Base-by-base conservation (phyloP, 2,888 invertebrate genomes). In the Lymantria monacha region DNA sequence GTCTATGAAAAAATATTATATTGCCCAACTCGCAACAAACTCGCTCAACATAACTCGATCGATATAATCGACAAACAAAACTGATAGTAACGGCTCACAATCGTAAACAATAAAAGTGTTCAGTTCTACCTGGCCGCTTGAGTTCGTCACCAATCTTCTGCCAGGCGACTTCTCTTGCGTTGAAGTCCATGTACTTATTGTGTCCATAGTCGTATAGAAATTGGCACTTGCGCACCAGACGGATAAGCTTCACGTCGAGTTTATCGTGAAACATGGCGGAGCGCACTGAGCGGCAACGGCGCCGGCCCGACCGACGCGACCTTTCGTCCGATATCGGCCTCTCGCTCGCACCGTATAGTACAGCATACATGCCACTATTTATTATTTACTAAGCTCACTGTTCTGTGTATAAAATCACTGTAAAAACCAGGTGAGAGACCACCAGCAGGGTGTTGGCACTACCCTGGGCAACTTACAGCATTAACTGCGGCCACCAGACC, bases 111-210 rank as follows among this genome's bases (percentile, higher is more conserved):
- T 69, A 69, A 69, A 69, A 42, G 46, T 11, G 9, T 48, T n/a
- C 12, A n/a, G 74, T 84, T 76, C 30, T 55, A 90, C 90, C 88
- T 42, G 91, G 81, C 49, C 76, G 74, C 57, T 83, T 79, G 14
- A 91, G 61, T 49, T 83, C 84, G 54, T 91, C 90, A 5, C 90
- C 90, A 31, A 91, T 90, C 64, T 79, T 87, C 64, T 91, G 90
- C 90, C 90, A 91, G 1, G 85, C 80, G 14, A 90, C 90, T 50
- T 90, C 90, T 10, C 90, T 72, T 0, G 83, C 69, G 40, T 91
- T 89, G 47, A 85, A 86, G 59, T 91, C 87, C 85, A 88, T 85
- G 50, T 91, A 90, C 50, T 84, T 83, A 0, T 63, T 66, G 63
- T 89, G 74, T 53, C 79, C 84, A 44, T 71, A 71, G 50, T 91